Base-by-base conservation (phyloP, 2,888 invertebrate genomes). In the Andricus curvator region DNA sequence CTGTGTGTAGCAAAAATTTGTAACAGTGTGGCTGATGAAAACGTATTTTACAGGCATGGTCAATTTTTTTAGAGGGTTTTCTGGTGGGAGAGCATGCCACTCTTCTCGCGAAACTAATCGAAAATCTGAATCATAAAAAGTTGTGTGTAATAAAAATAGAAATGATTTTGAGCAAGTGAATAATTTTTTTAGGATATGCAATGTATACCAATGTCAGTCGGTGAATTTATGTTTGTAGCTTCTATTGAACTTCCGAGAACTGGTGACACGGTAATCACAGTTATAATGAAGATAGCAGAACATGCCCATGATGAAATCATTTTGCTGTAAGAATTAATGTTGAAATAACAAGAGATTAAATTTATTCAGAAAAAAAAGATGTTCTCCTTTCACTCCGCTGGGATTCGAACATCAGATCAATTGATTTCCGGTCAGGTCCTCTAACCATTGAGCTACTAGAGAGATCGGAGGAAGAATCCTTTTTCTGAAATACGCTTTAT, bases 41-140 rank as follows among this genome's bases (percentile, higher is more conserved):
- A 91, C 90, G 29, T 89, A 91, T 6, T 89, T 88, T 33, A 91
- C 90, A 11, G 93, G 93, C 60, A 84, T 85, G 60, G 66, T 83
- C 76, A 93, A 76, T 56, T 85, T 85, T 2, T 33, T 56, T 22
- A 86, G 44, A 1, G 76, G 22, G 6, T 62, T 78, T 4, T 78
- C 29, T 0, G 95, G 94, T 0, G 95, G 95, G 88, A 95, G 95
- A 0, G 96, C 96, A 0, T 95, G 91, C 97, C 97, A 97, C 79
- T 95, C 95, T 0, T 93, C 90, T 51, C 96, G 92, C 3, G 93
- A 90, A 0, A 96, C 93, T 77, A 96, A 93, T 80, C 94, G 93
- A 11, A 90, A 85, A 22, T 22, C 9, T 11, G 4, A 0, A n/a
- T 22, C n/a, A n/a, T 22, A 6, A 51, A 20, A 20, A 20, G 5